These are phyloP conservation scores for Cranoglanis bouderius DNA, from an alignment of 2,113 vertebrate genomes.

Conservation along the genomic window DNA sequence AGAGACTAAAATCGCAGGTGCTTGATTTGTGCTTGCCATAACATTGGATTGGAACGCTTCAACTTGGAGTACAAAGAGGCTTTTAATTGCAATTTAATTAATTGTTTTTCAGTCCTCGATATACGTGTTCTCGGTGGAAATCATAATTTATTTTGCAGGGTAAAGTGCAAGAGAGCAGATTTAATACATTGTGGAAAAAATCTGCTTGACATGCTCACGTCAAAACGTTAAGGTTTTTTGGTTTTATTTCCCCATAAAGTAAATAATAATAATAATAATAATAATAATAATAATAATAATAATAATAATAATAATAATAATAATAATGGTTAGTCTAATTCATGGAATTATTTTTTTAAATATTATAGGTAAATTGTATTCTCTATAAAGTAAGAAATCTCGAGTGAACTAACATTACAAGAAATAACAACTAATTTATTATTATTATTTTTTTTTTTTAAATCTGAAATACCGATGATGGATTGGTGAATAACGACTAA, in stretches of 20 bases:
- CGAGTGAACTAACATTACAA: background rate
- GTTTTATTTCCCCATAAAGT: background rate
- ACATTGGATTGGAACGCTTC: background rate
- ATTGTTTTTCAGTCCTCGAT: background rate
- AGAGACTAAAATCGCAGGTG: background rate
- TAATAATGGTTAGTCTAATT: background rate
- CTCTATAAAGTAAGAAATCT: background rate
- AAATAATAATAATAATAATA: background rate
- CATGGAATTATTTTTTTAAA: background rate
- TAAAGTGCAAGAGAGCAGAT: background rate
- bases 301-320: slow-evolving; percentile 21
- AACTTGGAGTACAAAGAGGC: background rate
- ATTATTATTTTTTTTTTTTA: background rate
- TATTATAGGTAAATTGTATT: background rate
- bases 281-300: slow-evolving; percentile 6
- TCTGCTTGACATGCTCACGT: background rate
- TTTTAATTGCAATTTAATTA: background rate
- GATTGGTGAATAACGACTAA: background rate
- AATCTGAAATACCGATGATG: background rate
- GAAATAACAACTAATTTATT: background rate
- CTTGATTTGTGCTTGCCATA: background rate
- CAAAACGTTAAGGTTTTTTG: background rate
- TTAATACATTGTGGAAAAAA: background rate
- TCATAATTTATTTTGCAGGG: background rate
- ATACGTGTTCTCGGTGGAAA: too few species aligned